Percentiles rank a stretch among this genome's conserved stretches.
Evolutionary conservation across 2,113 vertebrate species (phyloP).

Genomic region (Alligator sinensis): DNA sequence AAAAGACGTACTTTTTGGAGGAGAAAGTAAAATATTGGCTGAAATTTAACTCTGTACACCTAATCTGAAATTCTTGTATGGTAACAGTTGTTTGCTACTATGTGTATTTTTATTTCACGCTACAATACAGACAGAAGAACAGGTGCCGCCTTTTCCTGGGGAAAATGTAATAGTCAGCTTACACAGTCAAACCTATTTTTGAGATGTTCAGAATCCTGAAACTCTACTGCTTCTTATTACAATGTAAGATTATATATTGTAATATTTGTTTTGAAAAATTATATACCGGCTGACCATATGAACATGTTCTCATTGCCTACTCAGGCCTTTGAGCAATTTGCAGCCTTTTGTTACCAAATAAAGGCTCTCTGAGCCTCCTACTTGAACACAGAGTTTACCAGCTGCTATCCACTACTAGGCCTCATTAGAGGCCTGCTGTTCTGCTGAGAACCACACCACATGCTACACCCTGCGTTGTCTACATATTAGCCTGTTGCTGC

Average conservation of each 20-base stretch:
- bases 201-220: conserved; percentile 51
- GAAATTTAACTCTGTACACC: background rate
- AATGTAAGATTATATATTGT: conserved; percentile 73
- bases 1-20: background rate
- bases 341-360: conserved; percentile 98
- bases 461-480: conserved; percentile 88
- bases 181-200: conserved; percentile 18
- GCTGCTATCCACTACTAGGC: conserved; percentile 96
- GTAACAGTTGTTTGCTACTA: conserved; percentile 8
- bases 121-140: conserved; percentile 28
- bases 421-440: conserved; percentile 98
- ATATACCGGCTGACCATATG: conserved; percentile 90
- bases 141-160: conserved; percentile 58
- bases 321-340: conserved; percentile 97
- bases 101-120: background rate
- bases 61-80: background rate
- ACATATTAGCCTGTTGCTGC: conserved; percentile 88
- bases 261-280: conserved; percentile 83
- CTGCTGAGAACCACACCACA: conserved; percentile 98
- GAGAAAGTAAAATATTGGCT: background rate
- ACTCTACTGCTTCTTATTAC: conserved; percentile 41
- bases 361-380: conserved; percentile 90
- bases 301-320: conserved; percentile 97
- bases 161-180: conserved; percentile 34
- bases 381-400: conserved; percentile 97